These are phyloP conservation scores for Reinhardtius hippoglossoides DNA, from an alignment of 2,113 vertebrate species.

Conservation along the genomic window DNA sequence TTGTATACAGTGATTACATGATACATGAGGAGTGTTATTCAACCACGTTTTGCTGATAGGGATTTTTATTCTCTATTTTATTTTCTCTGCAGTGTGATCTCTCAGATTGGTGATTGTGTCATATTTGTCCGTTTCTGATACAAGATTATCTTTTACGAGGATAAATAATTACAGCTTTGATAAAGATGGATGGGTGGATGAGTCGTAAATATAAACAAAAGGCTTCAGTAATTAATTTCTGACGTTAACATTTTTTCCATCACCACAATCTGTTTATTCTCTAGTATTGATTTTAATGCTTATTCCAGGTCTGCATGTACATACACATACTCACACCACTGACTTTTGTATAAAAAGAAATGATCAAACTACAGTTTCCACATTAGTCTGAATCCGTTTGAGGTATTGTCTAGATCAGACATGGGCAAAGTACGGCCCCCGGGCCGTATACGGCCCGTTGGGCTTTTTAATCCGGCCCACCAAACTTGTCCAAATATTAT, in stretches of 20 bases:
- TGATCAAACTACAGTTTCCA: not conserved
- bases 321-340: not conserved
- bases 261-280: not conserved
- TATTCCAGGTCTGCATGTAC: not conserved
- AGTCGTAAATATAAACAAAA: not conserved
- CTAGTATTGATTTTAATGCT: not conserved
- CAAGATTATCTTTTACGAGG: not conserved
- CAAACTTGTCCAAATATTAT: no score
- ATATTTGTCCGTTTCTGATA: not conserved
- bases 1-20: constrained; percentile 1
- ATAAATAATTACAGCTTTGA: constrained; percentile 7
- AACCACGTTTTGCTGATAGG: not conserved
- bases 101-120: not conserved
- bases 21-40: not conserved
- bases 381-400: not conserved
- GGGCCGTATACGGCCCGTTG: no score
- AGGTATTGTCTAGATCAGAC: no score
- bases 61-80: no score
- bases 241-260: not conserved
- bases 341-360: not conserved
- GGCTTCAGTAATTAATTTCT: not conserved
- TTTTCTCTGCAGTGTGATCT: not conserved
- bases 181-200: not conserved
- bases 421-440: no score
- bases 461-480: no score